Evolutionary conservation across 1,140 invertebrate genomes (phyloP).

Genomic region (Aricia agestis): DNA sequence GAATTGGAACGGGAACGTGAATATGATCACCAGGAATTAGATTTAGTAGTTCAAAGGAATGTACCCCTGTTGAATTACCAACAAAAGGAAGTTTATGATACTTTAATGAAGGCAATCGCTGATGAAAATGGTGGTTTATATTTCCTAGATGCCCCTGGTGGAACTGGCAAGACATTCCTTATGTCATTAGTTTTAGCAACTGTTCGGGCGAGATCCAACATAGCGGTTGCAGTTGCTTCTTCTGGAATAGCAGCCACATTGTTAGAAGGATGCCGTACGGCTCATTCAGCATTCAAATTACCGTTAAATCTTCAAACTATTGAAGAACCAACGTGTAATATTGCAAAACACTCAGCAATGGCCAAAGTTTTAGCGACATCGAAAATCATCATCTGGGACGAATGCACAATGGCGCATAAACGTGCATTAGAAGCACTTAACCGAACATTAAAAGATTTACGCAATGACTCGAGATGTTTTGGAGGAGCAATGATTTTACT

Average conservation of each 20-base stretch:
- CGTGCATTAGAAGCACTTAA: no score
- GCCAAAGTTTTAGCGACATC: conserved; percentile 49
- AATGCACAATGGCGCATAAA: no score
- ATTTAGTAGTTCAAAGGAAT: conserved; percentile 40
- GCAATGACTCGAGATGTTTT: no score
- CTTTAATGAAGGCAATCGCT: conserved; percentile 49
- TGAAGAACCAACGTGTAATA: conserved; percentile 26
- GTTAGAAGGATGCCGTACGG: conserved; percentile 62
- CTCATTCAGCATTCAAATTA: conserved; percentile 62
- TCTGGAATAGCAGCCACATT: conserved; percentile 77
- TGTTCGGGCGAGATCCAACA: conserved; percentile 40
- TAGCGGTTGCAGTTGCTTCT: conserved; percentile 68
- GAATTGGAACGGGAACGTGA: conserved; percentile 52
- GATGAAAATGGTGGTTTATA: conserved; percentile 40
- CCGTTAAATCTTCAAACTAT: conserved; percentile 25
- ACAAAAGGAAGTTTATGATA: conserved; percentile 49
- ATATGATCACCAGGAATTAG: conserved; percentile 38
- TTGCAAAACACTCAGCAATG: conserved; percentile 24
- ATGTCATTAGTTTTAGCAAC: conserved; percentile 51
- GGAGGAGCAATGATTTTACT: no score
- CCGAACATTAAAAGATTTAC: no score
- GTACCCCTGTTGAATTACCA: conserved; percentile 42
- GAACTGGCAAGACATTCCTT: conserved; percentile 46
- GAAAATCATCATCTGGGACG: no score
- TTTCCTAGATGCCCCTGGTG: conserved; percentile 65